Base-by-base conservation (phyloP, 2,113 vertebrate species). In the Protobothrops mucrosquamatus region DNA sequence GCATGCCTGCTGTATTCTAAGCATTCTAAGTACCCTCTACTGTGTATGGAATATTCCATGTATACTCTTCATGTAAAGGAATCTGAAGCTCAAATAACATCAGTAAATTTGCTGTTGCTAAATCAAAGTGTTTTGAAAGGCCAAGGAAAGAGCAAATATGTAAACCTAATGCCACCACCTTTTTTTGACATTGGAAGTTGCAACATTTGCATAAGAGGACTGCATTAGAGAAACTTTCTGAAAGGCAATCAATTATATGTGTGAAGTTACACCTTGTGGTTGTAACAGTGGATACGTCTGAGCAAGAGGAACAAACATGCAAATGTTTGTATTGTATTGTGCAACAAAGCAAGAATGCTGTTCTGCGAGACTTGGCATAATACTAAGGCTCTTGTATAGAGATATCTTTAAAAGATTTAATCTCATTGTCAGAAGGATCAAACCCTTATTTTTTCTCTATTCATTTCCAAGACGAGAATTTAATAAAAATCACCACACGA, bases 61-160 rank as follows among this genome's bases (percentile, higher is more conserved):
- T 85, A 64, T 51, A 46, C 9, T 87, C 34, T 51, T 29, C 43
- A 46, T 94, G 20, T 22, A 94, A 39, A 54, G 18, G 5, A 88
- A 26, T 39, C 59, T 23, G 74, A 51, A 59, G 46, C 52, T n/a
- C 90, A 94, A 88, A 87, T 26, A 90, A 34, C 12, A 39, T 51
- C 34, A 69, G 48, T 26, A n/a, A 24, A 24, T 85, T 34, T 81
- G 64, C 57, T 89, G 81, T 86, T 92, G 57, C 88, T 56, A 52
- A 29, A 52, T 12, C 88, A 90, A 90, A 48, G 10, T 90, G 34
- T 90, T 87, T 92, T 85, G 23, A 6, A 5, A n/a, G 1, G 3
- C 18, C 57, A 26, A 23, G 48, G 48, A 20, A 87, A 90, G 39
- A 54, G 88, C 74, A 92, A 92, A 90, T 90, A 94, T 92, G 89